These are phyloP conservation scores for Rhizomys pruinosus DNA, from an alignment of 2,113 vertebrate species.

Conservation along the genomic window DNA sequence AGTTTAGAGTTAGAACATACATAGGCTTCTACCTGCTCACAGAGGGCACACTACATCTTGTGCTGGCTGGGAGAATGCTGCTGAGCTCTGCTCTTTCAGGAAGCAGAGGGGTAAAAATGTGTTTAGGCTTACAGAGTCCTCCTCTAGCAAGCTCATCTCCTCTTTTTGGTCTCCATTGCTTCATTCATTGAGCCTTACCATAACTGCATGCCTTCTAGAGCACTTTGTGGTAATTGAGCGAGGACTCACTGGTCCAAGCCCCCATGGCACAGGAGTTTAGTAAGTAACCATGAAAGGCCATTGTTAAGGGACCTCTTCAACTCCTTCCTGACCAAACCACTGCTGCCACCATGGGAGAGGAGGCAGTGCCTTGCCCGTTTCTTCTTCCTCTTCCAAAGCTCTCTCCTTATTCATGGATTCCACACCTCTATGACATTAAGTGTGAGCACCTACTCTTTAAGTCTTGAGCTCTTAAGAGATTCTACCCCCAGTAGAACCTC, in stretches of 20 bases:
- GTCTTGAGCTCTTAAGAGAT: slow-evolving; percentile 22
- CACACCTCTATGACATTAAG: neutral
- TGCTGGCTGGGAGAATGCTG: neutral
- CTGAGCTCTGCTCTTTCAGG: neutral
- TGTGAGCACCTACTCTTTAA: neutral
- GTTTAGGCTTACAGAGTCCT: neutral
- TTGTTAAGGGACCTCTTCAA: neutral
- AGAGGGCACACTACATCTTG: slow-evolving; percentile 45
- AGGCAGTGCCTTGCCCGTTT: neutral
- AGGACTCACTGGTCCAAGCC: neutral
- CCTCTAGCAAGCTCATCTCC: slow-evolving; percentile 12
- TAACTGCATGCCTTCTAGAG: neutral
- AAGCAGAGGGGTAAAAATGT: neutral
- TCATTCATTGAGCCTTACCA: neutral
- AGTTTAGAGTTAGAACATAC: slow-evolving; percentile 19
- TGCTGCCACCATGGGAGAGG: neutral
- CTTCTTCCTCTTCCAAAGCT: too few relatives aligned
- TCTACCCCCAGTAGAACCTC: neutral
- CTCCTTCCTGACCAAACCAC: neutral
- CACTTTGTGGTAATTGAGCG: neutral
- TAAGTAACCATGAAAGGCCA: neutral
- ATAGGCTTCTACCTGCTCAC: neutral
- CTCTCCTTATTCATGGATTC: neutral
- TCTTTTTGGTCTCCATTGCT: neutral
- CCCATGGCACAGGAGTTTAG: neutral